Percentiles rank a stretch among this genome's conserved stretches.
Evolutionary conservation across 2,797 vertebrate species (phyloP).

Genomic region (Numenius phaeopus): DNA sequence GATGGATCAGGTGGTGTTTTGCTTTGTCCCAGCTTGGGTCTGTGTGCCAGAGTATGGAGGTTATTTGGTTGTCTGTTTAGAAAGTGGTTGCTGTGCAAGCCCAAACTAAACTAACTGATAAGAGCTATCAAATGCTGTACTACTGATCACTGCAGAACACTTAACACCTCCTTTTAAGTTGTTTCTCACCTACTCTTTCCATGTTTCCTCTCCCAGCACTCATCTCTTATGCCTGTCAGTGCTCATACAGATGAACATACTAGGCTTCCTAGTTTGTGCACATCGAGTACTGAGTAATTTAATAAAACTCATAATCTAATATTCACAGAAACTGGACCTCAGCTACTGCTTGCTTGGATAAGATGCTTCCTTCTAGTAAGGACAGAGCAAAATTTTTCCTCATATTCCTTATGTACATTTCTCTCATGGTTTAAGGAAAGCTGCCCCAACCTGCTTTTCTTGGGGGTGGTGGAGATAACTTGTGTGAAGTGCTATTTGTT

Average conservation of each 20-base stretch:
- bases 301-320: background rate
- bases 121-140: background rate
- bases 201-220: background rate
- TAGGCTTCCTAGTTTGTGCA: background rate
- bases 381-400: background rate
- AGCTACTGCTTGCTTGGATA: background rate
- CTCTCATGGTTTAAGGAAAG: background rate
- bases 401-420: background rate
- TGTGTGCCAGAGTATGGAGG: background rate
- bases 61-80: background rate
- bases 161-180: background rate
- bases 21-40: background rate
- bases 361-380: background rate
- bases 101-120: background rate
- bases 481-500: background rate
- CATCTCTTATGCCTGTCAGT: background rate
- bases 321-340: background rate
- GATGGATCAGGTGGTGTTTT: background rate
- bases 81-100: background rate
- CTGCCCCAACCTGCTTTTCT: background rate
- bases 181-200: background rate
- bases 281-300: background rate
- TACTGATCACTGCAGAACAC: background rate
- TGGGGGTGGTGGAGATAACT: rapidly evolving
- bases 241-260: background rate